phyloP scores from a whole-genome alignment of 1,140 invertebrate species.

The Megathymus violae region DNA sequence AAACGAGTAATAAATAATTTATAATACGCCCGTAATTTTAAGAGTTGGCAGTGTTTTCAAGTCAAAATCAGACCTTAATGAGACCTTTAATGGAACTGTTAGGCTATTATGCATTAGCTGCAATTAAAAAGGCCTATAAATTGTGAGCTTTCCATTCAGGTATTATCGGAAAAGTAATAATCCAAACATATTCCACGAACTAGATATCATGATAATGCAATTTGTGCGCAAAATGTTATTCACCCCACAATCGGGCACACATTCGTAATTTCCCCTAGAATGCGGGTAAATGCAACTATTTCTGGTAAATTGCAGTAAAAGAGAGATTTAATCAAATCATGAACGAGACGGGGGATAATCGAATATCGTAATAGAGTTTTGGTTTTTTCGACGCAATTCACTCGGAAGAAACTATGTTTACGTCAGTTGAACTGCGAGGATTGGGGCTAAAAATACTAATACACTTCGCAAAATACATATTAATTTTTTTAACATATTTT shows the following conservation, averaged over 20 bases:
- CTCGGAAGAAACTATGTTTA: conserved; percentile 7
- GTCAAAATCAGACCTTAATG: too few species aligned
- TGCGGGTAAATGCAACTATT: conserved; percentile 62
- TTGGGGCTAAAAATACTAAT: too few species aligned
- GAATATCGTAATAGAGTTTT: conserved; percentile 51
- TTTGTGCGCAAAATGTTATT: conserved; percentile 60
- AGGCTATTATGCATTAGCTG: too few species aligned
- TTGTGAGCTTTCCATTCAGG: not conserved
- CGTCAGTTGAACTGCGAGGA: not conserved
- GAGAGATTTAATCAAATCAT: conserved; percentile 61
- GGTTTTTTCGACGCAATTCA: conserved; percentile 34
- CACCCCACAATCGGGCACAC: conserved; percentile 50
- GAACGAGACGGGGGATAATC: conserved; percentile 47
- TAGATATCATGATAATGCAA: conserved; percentile 61
- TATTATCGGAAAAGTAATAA: conserved; percentile 8
- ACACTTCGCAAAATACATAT: too few species aligned
- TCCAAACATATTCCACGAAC: conserved; percentile 10
- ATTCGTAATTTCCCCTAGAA: conserved; percentile 61
- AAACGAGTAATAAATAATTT: too few species aligned
- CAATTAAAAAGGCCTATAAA: too few species aligned
- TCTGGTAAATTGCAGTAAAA: conserved; percentile 57
- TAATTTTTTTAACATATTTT: too few species aligned
- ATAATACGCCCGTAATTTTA: too few species aligned
- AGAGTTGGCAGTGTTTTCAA: too few species aligned
- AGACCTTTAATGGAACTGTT: too few species aligned